Evolutionary conservation across 2,888 invertebrate species (phyloP), one percentile per base, ranked within the genome.

Genomic region (Rhagonycha lutea): DNA sequence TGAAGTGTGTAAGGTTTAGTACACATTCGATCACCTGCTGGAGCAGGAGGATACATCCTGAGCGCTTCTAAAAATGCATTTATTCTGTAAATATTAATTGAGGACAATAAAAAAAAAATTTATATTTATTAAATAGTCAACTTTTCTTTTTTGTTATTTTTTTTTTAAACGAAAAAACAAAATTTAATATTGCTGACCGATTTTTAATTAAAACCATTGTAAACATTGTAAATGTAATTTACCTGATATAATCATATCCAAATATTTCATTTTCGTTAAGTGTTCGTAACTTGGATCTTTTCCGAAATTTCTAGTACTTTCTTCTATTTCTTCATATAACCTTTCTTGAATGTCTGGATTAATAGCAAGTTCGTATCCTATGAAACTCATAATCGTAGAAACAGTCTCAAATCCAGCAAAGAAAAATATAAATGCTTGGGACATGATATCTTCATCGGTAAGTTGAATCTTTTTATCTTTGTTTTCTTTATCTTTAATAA

Each of bases 11-110:
- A 92, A 1, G 89, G 87, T 80, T 90, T 90, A 0, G 89, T 89
- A 78, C 91, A 91, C 0, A 87, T 82, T 72, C 92, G 86, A 76
- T 91, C 91, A 1, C 5, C 7, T 91, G 84, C 24, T 89, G 85
- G 1, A 89, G 86, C 87, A 0, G 91, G 90, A 0, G 92, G 91
- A 83, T 91, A 91, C 81, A 90, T 84, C 14, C 92, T 88, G 61
- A 92, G 84, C 0, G 91, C 90, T 88, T 92, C 92, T 90, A 69
- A 12, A 47, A n/a, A n/a, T 7, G n/a, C 7, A 47, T 7, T 4
- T n/a, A 4, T n/a, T n/a, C n/a, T n/a, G n/a, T n/a, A n/a, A n/a
- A n/a, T n/a, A n/a, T n/a, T n/a, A n/a, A n/a, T n/a, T n/a, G n/a
- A n/a, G n/a, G n/a, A n/a, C n/a, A n/a, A n/a, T n/a, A n/a, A n/a